Evolutionary conservation across 2,113 vertebrate genomes (phyloP).

Genomic region (Sardina pilchardus): DNA sequence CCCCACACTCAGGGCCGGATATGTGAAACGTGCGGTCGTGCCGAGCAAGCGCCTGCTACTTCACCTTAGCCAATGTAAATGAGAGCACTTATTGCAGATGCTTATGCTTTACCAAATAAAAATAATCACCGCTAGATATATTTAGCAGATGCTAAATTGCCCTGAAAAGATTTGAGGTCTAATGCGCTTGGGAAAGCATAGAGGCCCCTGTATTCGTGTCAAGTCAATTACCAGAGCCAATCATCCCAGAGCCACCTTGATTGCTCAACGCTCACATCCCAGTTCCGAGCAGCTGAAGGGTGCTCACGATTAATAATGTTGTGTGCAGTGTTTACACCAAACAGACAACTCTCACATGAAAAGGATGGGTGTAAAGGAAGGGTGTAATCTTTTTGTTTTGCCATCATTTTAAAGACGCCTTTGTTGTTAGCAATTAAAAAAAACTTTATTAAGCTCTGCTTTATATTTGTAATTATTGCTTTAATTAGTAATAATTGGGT

Average conservation of each 20-base stretch:
- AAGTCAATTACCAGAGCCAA: neutral
- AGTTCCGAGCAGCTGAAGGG: neutral
- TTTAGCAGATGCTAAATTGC: constrained; percentile 10
- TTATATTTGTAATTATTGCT: neutral
- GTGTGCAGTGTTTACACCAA: neutral
- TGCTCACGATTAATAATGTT: neutral
- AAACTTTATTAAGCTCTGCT: neutral
- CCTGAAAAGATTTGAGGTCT: neutral
- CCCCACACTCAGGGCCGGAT: neutral
- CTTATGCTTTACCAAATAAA: constrained; percentile 9
- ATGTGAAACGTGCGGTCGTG: neutral
- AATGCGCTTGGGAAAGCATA: neutral
- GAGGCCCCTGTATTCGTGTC: neutral
- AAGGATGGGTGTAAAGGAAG: neutral
- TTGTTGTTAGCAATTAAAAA: neutral
- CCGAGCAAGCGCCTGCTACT: neutral
- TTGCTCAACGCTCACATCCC: neutral
- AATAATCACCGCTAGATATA: neutral
- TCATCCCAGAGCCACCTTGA: neutral
- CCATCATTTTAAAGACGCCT: neutral
- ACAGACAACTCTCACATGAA: neutral
- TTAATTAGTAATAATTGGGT: neutral
- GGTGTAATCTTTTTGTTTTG: neutral
- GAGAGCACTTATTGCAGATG: neutral
- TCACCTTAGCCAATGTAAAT: constrained; percentile 12